Evolutionary conservation across 2,797 vertebrate species (phyloP).

Genomic region (Esox masquinongy): DNA sequence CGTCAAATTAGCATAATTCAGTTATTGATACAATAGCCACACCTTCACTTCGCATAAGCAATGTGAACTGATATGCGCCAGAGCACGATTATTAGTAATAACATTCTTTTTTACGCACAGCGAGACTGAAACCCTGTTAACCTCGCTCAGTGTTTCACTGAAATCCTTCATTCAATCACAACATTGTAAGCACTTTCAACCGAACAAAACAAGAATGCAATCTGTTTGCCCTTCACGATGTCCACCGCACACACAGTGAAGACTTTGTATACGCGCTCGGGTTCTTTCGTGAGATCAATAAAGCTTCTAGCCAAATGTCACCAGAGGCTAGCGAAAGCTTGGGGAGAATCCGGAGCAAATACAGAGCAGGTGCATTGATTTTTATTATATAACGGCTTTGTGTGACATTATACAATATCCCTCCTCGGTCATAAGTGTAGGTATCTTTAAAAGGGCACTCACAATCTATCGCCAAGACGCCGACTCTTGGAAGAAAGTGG

Average conservation of each 20-base stretch:
- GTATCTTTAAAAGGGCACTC: constrained; percentile 65
- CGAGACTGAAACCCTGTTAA: constrained; percentile 18
- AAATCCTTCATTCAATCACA: constrained; percentile 13
- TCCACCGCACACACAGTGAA: constrained; percentile 11
- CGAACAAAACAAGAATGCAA: constrained; percentile 15
- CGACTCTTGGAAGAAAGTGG: constrained; percentile 1
- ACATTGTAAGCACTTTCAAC: neutral
- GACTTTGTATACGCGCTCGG: constrained; percentile 31
- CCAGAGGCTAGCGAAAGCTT: constrained; percentile 52
- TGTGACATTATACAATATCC: constrained; percentile 66
- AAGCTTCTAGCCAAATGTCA: constrained; percentile 69
- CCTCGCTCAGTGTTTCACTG: constrained; percentile 17
- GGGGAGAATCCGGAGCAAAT: constrained; percentile 21
- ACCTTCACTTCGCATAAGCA: neutral
- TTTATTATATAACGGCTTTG: constrained; percentile 53
- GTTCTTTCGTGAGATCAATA: constrained; percentile 58
- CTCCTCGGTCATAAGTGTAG: constrained; percentile 57
- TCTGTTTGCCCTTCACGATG: constrained; percentile 39
- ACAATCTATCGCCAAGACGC: constrained; percentile 46
- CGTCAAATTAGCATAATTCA: neutral
- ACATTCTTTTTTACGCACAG: constrained; percentile 14
- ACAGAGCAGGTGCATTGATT: constrained; percentile 50
- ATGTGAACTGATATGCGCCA: neutral
- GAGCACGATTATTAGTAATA: constrained; percentile 7
- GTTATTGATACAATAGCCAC: neutral